These are phyloP conservation scores for Parthenolecanium corni DNA, from an alignment of 2,888 invertebrate species.

Conservation along the genomic window DNA sequence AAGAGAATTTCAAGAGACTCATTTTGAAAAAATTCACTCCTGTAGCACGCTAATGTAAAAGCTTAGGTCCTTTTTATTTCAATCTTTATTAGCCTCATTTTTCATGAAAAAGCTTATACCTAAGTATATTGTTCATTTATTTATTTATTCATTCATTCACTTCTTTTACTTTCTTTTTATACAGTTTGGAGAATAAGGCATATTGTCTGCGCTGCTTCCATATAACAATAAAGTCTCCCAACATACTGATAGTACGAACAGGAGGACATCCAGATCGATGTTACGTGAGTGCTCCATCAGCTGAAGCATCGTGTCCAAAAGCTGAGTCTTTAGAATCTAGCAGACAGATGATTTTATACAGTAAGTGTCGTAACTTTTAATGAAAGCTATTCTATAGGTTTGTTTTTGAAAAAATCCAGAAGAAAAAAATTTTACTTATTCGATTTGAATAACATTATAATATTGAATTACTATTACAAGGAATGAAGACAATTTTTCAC, in stretches of 20 bases:
- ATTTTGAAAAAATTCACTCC: no score
- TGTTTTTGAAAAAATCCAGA: neutral
- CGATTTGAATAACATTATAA: no score
- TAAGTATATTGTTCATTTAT: no score
- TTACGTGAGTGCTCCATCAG: slow-evolving; percentile 8
- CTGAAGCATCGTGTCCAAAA: slow-evolving; percentile 19
- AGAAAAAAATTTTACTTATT: no score
- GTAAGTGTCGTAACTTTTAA: slow-evolving; percentile 2
- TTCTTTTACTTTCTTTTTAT: neutral
- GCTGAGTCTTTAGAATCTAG: slow-evolving; percentile 5
- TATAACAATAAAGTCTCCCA: slow-evolving; percentile 7
- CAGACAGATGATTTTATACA: slow-evolving; percentile 15
- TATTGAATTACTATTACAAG: no score
- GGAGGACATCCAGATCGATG: slow-evolving; percentile 10
- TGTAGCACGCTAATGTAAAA: no score
- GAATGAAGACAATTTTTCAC: neutral
- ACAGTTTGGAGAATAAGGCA: slow-evolving; percentile 10
- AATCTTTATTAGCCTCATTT: no score
- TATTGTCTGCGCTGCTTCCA: slow-evolving; percentile 17
- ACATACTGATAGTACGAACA: slow-evolving; percentile 4
- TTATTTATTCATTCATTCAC: neutral
- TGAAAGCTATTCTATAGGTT: neutral
- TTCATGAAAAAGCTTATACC: no score
- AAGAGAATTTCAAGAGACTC: no score
- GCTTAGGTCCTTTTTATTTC: no score